Evolutionary conservation across 2,888 invertebrate species (phyloP), one percentile per base, ranked within the genome.

Genomic region (Aphidoletes aphidimyza): DNA sequence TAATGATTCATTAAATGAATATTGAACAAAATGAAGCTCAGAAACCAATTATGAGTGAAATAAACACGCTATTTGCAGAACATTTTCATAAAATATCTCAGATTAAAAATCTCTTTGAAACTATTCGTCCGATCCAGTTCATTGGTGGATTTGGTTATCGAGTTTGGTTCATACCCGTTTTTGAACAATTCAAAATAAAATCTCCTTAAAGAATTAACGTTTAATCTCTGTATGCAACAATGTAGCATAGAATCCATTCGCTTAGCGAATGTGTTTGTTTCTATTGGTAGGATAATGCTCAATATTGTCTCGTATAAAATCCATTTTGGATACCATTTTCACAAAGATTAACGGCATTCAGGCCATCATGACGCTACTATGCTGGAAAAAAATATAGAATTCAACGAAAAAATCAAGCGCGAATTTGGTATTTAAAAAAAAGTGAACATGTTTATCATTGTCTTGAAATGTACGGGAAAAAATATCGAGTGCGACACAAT

Each of bases 1-100:
- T 81, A 81, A 81, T 81, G 81, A 81, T 11, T 37, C 81, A 81
- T 81, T 81, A 81, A 81, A 81, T 37, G 37, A 81, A 37, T 81
- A 81, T 78, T 17, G n/a, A 36, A 17, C 6, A 81, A 37, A 37
- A 37, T 36, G n/a, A 17, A 22, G n/a, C 37, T 3, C 19, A 81
- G 14, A 81, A 78, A 36, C 36, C 78, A 34, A 78, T 78, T 78
- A 36, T 36, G 1, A 37, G 1, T n/a, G 36, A 69, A n/a, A 69
- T 69, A 69, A 69, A 30, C 69, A 69, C 69, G 34, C 2, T 47
- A 47, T 47, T 47, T 47, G 11, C 3, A 3, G 47, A 14, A 47
- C 17, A 14, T 47, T 47, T 47, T 47, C 2, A 6, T 19, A 2
- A 14, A 6, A 14, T 47, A 6, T 54, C n/a, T 54, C 22, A n/a